Conservation (phyloP, 2,888 invertebrate species). For the Apocheima hispidaria region DNA sequence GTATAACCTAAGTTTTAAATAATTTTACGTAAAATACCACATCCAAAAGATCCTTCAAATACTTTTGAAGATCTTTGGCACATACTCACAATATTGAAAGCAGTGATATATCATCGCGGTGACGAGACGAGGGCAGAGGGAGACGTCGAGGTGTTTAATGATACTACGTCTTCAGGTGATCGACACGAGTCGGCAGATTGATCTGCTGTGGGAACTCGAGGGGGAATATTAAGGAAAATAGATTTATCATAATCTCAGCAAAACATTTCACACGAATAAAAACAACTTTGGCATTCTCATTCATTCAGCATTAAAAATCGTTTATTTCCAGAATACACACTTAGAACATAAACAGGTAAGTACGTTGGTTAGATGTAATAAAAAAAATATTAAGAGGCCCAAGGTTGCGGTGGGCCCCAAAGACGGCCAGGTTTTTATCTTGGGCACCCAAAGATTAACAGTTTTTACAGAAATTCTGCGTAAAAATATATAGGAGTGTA, state of each 20-base stretch:
- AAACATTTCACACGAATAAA: neutral
- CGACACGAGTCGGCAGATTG: slow-evolving; percentile 40
- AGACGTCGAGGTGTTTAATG: slow-evolving; percentile 35
- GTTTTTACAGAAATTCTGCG: no score
- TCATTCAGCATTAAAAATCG: no score
- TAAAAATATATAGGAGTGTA: no score
- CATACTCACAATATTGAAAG: slow-evolving; percentile 37
- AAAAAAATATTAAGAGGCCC: no score
- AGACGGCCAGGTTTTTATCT: no score
- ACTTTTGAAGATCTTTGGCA: slow-evolving; percentile 5
- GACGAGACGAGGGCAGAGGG: slow-evolving; percentile 23
- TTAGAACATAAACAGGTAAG: no score
- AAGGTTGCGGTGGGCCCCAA: no score
- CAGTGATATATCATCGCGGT: slow-evolving; percentile 41
- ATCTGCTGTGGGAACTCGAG: slow-evolving; percentile 29
- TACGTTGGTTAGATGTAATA: no score
- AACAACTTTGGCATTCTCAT: neutral
- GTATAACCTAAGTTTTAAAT: no score
- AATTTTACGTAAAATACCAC: neutral
- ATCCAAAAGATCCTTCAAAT: slow-evolving; percentile 18
- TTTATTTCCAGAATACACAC: no score
- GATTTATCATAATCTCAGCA: slow-evolving; percentile 6
- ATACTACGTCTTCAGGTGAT: slow-evolving; percentile 39
- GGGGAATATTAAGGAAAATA: slow-evolving; percentile 12
- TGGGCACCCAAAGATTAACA: no score